Evolutionary conservation across 2,113 vertebrate species (phyloP).

Genomic region (Eurystomus gularis): DNA sequence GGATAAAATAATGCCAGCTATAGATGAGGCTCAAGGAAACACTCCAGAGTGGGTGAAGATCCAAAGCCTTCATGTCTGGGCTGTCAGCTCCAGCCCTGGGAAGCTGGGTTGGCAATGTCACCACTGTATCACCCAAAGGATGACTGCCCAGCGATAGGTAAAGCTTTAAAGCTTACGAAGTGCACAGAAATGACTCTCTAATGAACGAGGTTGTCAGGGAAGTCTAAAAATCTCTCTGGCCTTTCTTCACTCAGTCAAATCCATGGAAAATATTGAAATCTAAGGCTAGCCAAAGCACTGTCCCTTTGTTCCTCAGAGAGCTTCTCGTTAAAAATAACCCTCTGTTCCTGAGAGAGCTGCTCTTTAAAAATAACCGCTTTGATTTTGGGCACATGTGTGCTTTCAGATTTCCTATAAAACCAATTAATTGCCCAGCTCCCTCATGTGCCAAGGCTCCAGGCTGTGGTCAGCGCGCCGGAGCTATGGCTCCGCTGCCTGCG

Average conservation of each 20-base stretch:
- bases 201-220: background rate
- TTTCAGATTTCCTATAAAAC: background rate
- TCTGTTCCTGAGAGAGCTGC: background rate
- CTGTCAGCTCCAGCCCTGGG: background rate
- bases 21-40: background rate
- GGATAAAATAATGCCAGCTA: background rate
- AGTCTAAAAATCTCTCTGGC: background rate
- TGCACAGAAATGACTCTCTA: background rate
- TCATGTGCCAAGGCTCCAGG: background rate
- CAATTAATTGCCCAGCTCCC: background rate
- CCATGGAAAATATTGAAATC: background rate
- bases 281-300: background rate
- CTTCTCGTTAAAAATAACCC: background rate
- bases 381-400: background rate
- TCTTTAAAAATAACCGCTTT: background rate
- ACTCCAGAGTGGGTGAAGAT: background rate
- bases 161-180: background rate
- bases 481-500: background rate
- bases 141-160: background rate
- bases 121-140: rapidly evolving
- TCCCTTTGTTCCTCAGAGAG: background rate
- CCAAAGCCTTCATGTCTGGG: background rate
- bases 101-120: background rate
- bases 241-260: background rate
- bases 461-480: background rate